Conservation (phyloP, 1,140 invertebrate species). For the Thaumetopoea pityocampa region DNA sequence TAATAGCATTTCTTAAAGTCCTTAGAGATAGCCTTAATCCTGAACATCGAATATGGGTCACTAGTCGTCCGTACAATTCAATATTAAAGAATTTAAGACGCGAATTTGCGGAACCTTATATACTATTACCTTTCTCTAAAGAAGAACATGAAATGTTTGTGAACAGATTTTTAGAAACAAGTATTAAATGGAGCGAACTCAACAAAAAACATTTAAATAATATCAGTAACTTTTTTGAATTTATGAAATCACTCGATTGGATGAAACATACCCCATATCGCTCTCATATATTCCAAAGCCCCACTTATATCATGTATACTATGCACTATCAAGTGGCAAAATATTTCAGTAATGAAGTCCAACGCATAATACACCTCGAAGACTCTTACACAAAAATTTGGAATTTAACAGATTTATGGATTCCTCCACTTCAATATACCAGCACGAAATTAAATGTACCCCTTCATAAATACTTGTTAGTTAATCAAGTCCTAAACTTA, state of each 20-base stretch:
- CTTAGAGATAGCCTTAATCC: neutral
- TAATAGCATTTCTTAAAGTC: neutral
- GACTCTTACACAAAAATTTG: too few species aligned
- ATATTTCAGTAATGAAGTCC: too few species aligned
- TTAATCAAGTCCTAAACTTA: neutral
- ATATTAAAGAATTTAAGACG: neutral
- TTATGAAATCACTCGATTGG: too few species aligned
- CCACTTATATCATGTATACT: too few species aligned
- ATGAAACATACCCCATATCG: too few species aligned
- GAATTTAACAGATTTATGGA: neutral
- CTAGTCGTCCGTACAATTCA: neutral
- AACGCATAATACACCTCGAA: too few species aligned
- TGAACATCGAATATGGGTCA: slow-evolving; percentile 3
- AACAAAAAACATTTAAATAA: too few species aligned
- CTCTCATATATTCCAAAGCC: too few species aligned
- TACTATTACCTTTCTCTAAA: neutral
- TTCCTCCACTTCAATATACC: too few species aligned
- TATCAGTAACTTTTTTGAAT: too few species aligned
- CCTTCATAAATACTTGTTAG: neutral
- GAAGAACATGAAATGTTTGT: neutral
- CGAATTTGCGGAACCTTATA: neutral
- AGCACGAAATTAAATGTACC: too few species aligned
- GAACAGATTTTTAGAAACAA: neutral
- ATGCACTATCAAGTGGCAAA: too few species aligned
- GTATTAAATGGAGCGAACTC: neutral